Percentiles rank a stretch among this genome's conserved stretches.
These are phyloP conservation scores for Scortum barcoo DNA, from an alignment of 2,113 vertebrate species.

Conservation along the genomic window DNA sequence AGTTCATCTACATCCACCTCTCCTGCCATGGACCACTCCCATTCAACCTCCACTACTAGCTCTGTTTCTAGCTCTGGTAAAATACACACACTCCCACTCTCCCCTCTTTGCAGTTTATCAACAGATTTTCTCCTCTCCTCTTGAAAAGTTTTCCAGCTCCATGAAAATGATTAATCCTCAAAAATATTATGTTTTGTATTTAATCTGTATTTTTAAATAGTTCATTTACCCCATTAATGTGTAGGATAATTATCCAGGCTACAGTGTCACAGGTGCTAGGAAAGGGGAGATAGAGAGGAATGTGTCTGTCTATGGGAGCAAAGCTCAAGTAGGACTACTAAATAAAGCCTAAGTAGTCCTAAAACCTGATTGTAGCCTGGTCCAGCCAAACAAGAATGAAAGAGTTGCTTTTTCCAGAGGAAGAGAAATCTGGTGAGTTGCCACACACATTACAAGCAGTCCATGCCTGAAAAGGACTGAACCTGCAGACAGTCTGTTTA, in stretches of 20 bases:
- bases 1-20: constrained; percentile 93
- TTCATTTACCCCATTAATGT: background rate
- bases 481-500: background rate
- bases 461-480: background rate
- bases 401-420: background rate
- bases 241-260: background rate
- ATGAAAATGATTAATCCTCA: background rate
- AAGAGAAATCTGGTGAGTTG: background rate
- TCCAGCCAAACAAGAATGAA: background rate
- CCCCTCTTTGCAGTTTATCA: background rate
- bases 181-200: background rate
- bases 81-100: background rate
- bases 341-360: background rate
- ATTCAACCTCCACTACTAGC: constrained; percentile 95
- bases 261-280: background rate
- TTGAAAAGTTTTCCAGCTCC: background rate
- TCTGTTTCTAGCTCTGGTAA: constrained; percentile 95
- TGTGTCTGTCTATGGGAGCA: background rate
- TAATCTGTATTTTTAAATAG: background rate
- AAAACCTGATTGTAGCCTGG: background rate
- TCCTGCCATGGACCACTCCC: constrained; percentile 95
- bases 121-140: background rate
- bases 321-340: too few species aligned
- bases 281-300: background rate
- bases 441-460: background rate